Conservation (phyloP, 2,888 invertebrate species). For the Heliothis peltigera region DNA sequence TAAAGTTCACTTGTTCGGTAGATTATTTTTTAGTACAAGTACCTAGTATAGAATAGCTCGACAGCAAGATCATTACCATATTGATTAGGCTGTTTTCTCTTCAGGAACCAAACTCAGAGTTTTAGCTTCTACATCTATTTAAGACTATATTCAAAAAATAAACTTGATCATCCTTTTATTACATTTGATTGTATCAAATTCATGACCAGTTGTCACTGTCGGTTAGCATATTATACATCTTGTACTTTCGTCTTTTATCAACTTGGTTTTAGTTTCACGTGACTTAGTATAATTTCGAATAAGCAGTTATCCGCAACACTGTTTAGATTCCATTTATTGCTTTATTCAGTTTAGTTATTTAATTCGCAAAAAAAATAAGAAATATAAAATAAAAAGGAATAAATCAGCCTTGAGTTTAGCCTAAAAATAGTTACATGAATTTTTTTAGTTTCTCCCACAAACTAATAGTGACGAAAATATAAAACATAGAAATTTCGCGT, state of each 20-base stretch:
- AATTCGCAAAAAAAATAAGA: too few relatives aligned
- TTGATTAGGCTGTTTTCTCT: too few relatives aligned
- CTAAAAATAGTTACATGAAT: too few relatives aligned
- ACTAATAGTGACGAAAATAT: too few relatives aligned
- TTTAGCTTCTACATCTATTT: background rate
- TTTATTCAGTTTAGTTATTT: conserved; percentile 11
- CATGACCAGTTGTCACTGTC: background rate
- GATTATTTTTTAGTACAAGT: too few relatives aligned
- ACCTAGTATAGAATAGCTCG: too few relatives aligned
- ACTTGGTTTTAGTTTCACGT: conserved; percentile 2
- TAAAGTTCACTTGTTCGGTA: too few relatives aligned
- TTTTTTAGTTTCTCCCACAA: too few relatives aligned
- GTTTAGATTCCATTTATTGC: conserved; percentile 1
- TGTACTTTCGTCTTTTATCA: background rate
- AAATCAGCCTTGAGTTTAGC: too few relatives aligned
- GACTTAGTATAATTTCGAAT: background rate
- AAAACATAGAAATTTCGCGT: too few relatives aligned
- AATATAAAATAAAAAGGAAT: too few relatives aligned
- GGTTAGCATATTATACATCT: background rate
- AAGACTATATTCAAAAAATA: background rate
- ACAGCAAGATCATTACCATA: too few relatives aligned
- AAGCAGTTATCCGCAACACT: conserved; percentile 4
- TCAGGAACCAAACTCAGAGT: background rate
- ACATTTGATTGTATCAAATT: background rate
- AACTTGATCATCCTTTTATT: background rate